phyloP scores from a whole-genome alignment of 1,140 invertebrate genomes.

The Lepidotrigona ventralis region DNA sequence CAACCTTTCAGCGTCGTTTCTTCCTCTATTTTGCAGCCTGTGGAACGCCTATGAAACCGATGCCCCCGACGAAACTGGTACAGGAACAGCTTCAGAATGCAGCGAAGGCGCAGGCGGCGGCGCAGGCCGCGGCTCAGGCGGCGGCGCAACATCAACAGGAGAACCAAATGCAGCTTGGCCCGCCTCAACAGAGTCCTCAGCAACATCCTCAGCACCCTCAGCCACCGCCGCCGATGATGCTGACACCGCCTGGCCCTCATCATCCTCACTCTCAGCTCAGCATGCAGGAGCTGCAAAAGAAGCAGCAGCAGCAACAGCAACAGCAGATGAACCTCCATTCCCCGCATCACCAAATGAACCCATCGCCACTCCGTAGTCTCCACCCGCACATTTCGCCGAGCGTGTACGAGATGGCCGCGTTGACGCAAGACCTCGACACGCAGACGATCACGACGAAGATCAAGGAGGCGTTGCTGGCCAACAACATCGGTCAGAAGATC shows the following conservation, averaged over 20 bases:
- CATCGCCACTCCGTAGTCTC: constrained; percentile 84
- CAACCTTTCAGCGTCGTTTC: constrained; percentile 24
- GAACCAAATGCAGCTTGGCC: constrained; percentile 76
- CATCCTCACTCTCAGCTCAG: constrained; percentile 73
- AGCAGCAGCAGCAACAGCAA: constrained; percentile 84
- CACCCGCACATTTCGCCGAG: constrained; percentile 91
- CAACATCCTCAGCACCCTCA: constrained; percentile 73
- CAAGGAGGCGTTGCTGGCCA: constrained; percentile 96
- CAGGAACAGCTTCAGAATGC: constrained; percentile 82
- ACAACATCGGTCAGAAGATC: constrained; percentile 99
- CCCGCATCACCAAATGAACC: constrained; percentile 83
- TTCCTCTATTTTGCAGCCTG: constrained; percentile 81
- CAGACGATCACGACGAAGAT: constrained; percentile 98
- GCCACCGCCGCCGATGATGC: constrained; percentile 75
- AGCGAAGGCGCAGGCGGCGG: constrained; percentile 76
- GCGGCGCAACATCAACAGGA: constrained; percentile 77
- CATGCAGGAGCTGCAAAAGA: constrained; percentile 86
- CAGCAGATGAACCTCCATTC: constrained; percentile 82
- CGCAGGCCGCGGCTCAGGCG: constrained; percentile 75
- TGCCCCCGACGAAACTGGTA: constrained; percentile 89
- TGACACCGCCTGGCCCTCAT: constrained; percentile 75
- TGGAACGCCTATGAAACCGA: constrained; percentile 86
- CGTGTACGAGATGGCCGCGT: constrained; percentile 97
- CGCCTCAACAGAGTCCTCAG: constrained; percentile 73
- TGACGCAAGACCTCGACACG: constrained; percentile 97